These are phyloP conservation scores for Clistopyga incitator DNA, from an alignment of 2,888 invertebrate species.

Conservation along the genomic window DNA sequence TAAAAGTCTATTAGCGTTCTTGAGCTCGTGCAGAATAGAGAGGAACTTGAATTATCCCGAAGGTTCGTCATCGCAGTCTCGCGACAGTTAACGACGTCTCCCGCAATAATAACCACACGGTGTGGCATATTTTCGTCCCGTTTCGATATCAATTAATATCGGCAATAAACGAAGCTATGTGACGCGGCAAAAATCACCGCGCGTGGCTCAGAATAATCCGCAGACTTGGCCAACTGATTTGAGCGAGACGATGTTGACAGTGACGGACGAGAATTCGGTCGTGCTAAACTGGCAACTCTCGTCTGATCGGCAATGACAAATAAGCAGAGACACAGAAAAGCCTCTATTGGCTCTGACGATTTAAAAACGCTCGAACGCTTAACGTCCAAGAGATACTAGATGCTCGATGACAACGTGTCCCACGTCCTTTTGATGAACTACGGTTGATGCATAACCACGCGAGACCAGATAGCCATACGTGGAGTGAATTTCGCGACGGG, in stretches of 20 bases:
- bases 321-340: not conserved
- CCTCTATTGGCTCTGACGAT: slow-evolving; percentile 6
- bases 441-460: slow-evolving; percentile 35
- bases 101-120: not conserved
- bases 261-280: slow-evolving; percentile 8
- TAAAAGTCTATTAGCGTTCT: slow-evolving; percentile 58
- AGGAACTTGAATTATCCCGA: slow-evolving; percentile 27
- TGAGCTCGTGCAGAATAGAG: slow-evolving; percentile 17
- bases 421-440: slow-evolving; percentile 32
- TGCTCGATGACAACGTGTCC: slow-evolving; percentile 30
- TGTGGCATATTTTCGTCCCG: slow-evolving; percentile 36
- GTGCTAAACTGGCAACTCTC: not conserved
- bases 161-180: slow-evolving; percentile 1
- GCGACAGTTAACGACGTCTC: slow-evolving; percentile 37
- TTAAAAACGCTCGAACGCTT: slow-evolving; percentile 20
- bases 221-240: not conserved
- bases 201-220: not conserved
- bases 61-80: slow-evolving; percentile 29
- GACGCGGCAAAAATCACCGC: not conserved
- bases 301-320: not conserved
- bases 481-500: slow-evolving; percentile 17
- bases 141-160: slow-evolving; percentile 50
- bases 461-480: slow-evolving; percentile 25
- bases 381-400: not conserved
- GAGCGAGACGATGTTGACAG: not conserved